Base-by-base conservation (phyloP, 1,140 invertebrate species). In the Papilio dardanus region DNA sequence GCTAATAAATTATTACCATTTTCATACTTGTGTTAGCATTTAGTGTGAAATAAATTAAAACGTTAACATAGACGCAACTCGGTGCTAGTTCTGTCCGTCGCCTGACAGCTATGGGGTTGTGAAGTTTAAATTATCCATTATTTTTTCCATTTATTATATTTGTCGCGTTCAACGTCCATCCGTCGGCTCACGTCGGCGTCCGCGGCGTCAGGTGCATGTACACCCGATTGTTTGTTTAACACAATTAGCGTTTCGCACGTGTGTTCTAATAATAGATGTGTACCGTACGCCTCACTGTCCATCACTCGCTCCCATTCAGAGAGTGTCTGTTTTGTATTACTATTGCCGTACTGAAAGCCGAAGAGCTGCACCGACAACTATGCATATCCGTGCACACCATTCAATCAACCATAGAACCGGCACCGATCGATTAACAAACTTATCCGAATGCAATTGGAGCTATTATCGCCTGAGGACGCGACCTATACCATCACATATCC, bases 241-340 rank as follows among this genome's bases (percentile, higher is more conserved):
- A 91, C 86, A 91, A 90, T 89, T 91, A 91, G 83, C 83, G 82
- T 89, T 88, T 86, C 81, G 86, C 88, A 89, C 88, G 87, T 86
- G 85, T 86, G 66, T 46, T 78, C 89, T 90, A 91, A 82, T 86
- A 86, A 84, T 91, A 91, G 86, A 81, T 76, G 74, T 82, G 75
- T 80, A 76, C 79, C 79, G 77, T 77, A 80, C 82, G 83, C 81
- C 80, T 85, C 86, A 81, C 87, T 91, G 89, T 91, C 89, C 86
- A 90, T 91, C 88, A 91, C 83, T 82, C 81, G 84, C 77, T 77
- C 76, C 74, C 77, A 86, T 86, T 87, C 83, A 83, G 65, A 77
- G 76, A 83, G 84, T 83, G 86, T 89, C 86, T 87, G 88, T 73
- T 88, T 86, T 83, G 77, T 85, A 79, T 90, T 83, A 83, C 69